Evolutionary conservation across 2,113 vertebrate species (phyloP).

Genomic region (Cheilinus undulatus): DNA sequence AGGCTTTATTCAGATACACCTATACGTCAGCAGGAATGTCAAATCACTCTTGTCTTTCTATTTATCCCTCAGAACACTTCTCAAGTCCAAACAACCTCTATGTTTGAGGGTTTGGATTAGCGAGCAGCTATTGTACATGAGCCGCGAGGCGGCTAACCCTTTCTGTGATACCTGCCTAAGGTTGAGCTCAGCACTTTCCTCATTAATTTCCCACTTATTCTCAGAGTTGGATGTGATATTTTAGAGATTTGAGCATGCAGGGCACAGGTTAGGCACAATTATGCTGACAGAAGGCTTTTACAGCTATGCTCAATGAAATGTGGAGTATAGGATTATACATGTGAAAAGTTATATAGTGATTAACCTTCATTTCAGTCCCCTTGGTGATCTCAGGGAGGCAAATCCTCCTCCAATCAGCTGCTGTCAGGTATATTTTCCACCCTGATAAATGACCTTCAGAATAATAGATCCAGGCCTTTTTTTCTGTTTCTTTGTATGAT

Average conservation of each 20-base stretch:
- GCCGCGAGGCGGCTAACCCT: constrained; percentile 66
- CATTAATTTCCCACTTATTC: constrained; percentile 82
- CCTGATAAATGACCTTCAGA: constrained; percentile 75
- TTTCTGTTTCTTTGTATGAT: constrained; percentile 28
- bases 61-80: constrained; percentile 59
- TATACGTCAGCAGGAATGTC: constrained; percentile 23
- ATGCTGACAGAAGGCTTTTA: constrained; percentile 76
- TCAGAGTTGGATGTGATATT: constrained; percentile 79
- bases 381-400: constrained; percentile 56
- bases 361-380: constrained; percentile 76
- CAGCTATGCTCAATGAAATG: constrained; percentile 62
- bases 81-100: constrained; percentile 60
- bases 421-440: constrained; percentile 41
- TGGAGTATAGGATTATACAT: constrained; percentile 75
- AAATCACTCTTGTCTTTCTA: constrained; percentile 30
- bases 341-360: constrained; percentile 77
- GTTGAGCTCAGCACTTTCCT: constrained; percentile 79
- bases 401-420: constrained; percentile 64
- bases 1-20: constrained; percentile 4
- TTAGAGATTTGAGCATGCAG: constrained; percentile 74
- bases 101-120: constrained; percentile 60
- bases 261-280: constrained; percentile 78
- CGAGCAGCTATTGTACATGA: constrained; percentile 56
- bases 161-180: constrained; percentile 68
- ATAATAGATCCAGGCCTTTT: constrained; percentile 50